A percentile compares a stretch with the other conserved stretches of the same genome.
phyloP scores from a whole-genome alignment of 2,797 vertebrate genomes.

The Eleutherodactylus coqui region DNA sequence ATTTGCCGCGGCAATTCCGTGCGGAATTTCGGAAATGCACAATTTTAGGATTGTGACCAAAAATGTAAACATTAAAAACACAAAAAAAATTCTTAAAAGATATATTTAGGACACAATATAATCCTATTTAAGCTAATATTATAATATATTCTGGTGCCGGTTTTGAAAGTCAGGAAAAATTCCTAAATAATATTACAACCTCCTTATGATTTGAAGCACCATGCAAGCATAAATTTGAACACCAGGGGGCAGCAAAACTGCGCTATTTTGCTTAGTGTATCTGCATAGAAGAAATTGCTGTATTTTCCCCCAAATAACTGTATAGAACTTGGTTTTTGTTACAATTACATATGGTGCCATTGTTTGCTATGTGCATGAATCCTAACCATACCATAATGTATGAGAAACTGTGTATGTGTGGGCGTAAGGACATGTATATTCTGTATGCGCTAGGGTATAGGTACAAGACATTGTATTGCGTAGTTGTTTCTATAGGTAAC shows the following conservation, averaged over 20 bases:
- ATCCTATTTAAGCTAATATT: too few relatives aligned
- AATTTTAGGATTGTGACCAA: too few relatives aligned
- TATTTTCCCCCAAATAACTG: not conserved
- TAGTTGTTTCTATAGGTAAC: not conserved
- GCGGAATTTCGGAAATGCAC: too few relatives aligned
- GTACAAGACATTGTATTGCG: not conserved
- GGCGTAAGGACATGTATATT: not conserved
- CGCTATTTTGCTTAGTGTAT: not conserved
- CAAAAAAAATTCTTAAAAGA: too few relatives aligned
- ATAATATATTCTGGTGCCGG: too few relatives aligned
- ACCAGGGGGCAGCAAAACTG: slow-evolving; percentile 44
- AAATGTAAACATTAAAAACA: too few relatives aligned
- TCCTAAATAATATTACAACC: too few relatives aligned
- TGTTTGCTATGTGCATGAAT: not conserved
- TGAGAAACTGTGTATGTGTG: not conserved
- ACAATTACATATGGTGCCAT: not conserved
- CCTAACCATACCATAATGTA: not conserved
- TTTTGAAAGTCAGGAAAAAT: too few relatives aligned
- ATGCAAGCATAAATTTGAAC: not conserved
- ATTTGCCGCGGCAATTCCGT: too few relatives aligned
- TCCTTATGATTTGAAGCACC: too few relatives aligned
- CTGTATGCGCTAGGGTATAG: not conserved
- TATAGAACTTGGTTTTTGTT: too few relatives aligned
- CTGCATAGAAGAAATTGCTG: not conserved
- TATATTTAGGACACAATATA: too few relatives aligned